phyloP scores from a whole-genome alignment of 1,140 invertebrate genomes.

The Eueides isabella region DNA sequence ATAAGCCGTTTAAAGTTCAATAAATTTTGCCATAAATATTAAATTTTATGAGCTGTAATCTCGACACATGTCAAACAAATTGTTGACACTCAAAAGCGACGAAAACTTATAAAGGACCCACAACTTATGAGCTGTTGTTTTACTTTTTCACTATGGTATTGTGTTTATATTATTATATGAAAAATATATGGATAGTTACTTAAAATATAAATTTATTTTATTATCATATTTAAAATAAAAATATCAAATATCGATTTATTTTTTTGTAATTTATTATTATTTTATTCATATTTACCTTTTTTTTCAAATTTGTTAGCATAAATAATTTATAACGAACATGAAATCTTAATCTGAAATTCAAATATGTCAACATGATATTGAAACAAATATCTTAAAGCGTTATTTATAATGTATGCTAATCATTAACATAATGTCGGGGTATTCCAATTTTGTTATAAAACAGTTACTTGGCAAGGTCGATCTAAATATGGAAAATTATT shows the following conservation, averaged over 20 bases:
- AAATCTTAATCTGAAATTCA: too few relatives aligned
- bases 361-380: slow-evolving; percentile 1
- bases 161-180: background rate
- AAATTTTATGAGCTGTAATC: slow-evolving; percentile 58
- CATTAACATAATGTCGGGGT: slow-evolving; percentile 59
- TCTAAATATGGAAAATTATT: slow-evolving; percentile 37
- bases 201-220: background rate
- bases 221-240: too few relatives aligned
- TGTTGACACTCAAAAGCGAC: slow-evolving; percentile 59
- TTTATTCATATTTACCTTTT: too few relatives aligned
- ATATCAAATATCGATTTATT: too few relatives aligned
- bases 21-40: slow-evolving; percentile 62
- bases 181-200: too few relatives aligned
- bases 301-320: too few relatives aligned
- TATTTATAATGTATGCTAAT: slow-evolving; percentile 42
- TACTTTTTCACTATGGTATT: background rate
- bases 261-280: too few relatives aligned
- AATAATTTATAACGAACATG: too few relatives aligned
- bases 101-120: slow-evolving; percentile 46
- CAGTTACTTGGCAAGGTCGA: slow-evolving; percentile 67
- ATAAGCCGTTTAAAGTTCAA: slow-evolving; percentile 57
- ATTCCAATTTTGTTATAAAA: slow-evolving; percentile 51
- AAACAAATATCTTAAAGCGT: background rate
- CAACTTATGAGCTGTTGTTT: slow-evolving; percentile 7
- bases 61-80: slow-evolving; percentile 69